Evolutionary conservation across 1,140 invertebrate genomes (phyloP).

Genomic region (Lethrus apterus): DNA sequence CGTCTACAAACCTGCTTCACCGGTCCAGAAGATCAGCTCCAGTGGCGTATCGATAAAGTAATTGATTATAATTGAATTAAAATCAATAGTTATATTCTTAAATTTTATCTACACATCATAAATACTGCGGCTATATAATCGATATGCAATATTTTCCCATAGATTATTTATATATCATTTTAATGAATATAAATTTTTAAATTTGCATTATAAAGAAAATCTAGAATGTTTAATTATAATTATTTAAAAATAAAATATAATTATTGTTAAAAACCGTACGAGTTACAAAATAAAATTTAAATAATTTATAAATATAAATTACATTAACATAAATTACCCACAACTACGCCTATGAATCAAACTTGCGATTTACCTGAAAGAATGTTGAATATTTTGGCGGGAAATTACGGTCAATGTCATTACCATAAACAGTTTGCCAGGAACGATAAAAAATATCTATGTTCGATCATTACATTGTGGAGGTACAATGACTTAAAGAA

Average conservation of each 20-base stretch:
- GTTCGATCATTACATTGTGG: no score
- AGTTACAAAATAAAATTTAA: no score
- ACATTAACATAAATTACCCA: neutral
- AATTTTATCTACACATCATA: neutral
- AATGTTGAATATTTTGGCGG: conserved; percentile 29
- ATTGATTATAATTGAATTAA: no score
- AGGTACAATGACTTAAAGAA: no score
- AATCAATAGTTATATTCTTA: no score
- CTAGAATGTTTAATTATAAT: neutral
- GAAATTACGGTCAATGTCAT: conserved; percentile 28
- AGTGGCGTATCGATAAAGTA: conserved; percentile 10
- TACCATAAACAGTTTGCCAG: conserved; percentile 7
- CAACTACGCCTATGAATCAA: conserved; percentile 8
- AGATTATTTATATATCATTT: conserved; percentile 1
- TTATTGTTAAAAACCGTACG: no score
- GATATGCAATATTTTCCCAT: conserved; percentile 2
- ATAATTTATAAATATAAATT: neutral
- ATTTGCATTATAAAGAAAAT: neutral
- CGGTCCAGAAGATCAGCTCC: conserved; percentile 18
- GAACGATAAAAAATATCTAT: conserved; percentile 4
- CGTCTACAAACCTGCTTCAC: conserved; percentile 27
- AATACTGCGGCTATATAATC: neutral
- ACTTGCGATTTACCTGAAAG: conserved; percentile 23
- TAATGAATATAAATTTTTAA: neutral
- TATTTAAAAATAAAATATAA: neutral